These are phyloP conservation scores for Cygnus atratus DNA, from an alignment of 2,113 vertebrate genomes.

Conservation along the genomic window DNA sequence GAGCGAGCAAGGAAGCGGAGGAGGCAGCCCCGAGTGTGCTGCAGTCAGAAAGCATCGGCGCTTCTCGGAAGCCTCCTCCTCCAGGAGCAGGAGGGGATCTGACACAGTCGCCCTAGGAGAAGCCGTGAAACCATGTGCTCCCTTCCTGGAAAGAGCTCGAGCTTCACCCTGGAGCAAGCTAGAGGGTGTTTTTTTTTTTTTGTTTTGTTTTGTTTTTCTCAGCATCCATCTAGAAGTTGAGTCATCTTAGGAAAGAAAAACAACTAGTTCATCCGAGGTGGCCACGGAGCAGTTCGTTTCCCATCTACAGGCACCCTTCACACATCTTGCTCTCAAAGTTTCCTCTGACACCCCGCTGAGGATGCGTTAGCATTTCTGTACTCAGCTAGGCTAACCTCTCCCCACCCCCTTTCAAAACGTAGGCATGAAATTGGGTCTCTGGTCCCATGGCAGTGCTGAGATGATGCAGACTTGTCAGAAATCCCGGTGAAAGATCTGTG, in stretches of 20 bases:
- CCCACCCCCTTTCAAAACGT: background rate
- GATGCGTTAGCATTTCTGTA: background rate
- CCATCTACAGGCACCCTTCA: background rate
- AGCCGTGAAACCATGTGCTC: background rate
- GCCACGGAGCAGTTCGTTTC: background rate
- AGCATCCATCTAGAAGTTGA: background rate
- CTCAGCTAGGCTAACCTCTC: background rate
- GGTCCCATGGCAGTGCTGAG: background rate
- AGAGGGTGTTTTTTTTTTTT: background rate
- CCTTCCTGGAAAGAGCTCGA: background rate
- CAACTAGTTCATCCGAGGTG: background rate
- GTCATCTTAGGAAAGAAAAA: background rate
- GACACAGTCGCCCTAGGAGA: background rate
- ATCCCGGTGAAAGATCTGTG: fast-evolving
- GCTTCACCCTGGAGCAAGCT: background rate
- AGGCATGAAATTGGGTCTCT: background rate
- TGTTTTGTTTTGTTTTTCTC: too few species aligned
- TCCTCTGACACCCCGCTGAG: background rate
- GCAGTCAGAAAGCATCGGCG: background rate
- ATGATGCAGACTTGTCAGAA: background rate
- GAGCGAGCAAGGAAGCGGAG: background rate
- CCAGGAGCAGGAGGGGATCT: background rate
- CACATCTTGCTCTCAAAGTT: background rate
- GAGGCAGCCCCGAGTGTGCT: background rate
- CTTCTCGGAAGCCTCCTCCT: background rate